Percentiles rank a stretch among this genome's conserved stretches.
These are phyloP conservation scores for Scaptomyza caliginosa DNA, from an alignment of 2,888 invertebrate species.

Conservation along the genomic window DNA sequence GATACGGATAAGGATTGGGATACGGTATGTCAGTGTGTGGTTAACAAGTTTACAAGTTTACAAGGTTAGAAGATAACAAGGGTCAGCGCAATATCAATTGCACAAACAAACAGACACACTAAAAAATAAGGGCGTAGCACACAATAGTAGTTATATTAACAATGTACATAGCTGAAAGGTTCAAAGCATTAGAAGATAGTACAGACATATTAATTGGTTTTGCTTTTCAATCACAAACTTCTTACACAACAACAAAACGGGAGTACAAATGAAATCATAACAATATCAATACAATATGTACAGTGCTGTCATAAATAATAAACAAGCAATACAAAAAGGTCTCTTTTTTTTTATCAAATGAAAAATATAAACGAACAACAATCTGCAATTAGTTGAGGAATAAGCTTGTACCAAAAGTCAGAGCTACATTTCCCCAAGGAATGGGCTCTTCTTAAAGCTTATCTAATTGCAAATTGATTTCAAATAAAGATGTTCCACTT, in stretches of 20 bases:
- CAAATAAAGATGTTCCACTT: not conserved
- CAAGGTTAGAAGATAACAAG: too few species aligned
- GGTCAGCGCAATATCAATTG: conserved; percentile 38
- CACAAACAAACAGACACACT: conserved; percentile 57
- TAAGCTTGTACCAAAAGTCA: too few species aligned
- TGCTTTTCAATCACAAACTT: conserved; percentile 17
- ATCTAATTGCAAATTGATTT: conserved; percentile 4
- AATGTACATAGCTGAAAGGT: conserved; percentile 59
- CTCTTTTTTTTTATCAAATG: not conserved
- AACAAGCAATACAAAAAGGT: not conserved
- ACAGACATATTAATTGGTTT: conserved; percentile 35
- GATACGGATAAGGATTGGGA: not conserved
- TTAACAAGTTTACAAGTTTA: too few species aligned
- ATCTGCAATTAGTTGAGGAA: not conserved
- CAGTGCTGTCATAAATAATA: conserved; percentile 26
- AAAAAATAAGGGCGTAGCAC: conserved; percentile 39
- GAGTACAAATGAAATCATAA: not conserved
- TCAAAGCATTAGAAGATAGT: conserved; percentile 46
- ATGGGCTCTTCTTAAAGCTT: not conserved
- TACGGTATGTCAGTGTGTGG: too few species aligned
- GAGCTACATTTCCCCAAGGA: too few species aligned
- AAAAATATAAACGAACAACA: not conserved
- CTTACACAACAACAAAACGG: conserved; percentile 33
- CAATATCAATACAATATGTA: conserved; percentile 35
- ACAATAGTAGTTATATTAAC: conserved; percentile 32